These are phyloP conservation scores for Teleiodes luculella DNA, from an alignment of 2,888 invertebrate genomes.

Conservation along the genomic window DNA sequence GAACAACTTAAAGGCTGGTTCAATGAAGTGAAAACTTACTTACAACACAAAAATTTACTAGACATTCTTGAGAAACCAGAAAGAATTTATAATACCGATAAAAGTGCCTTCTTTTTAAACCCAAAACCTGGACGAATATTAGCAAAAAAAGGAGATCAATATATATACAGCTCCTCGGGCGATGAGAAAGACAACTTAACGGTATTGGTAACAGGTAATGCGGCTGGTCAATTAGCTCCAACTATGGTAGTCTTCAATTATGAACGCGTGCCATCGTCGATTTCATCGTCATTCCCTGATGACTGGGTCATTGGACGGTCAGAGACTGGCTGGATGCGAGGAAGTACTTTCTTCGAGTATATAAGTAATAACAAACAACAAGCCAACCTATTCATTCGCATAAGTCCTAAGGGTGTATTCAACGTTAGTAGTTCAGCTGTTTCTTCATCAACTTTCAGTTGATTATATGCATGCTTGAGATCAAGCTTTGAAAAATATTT, in stretches of 20 bases:
- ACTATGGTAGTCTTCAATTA: slow-evolving; percentile 26
- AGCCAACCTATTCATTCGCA: slow-evolving; percentile 22
- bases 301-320: slow-evolving; percentile 31
- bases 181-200: slow-evolving; percentile 34
- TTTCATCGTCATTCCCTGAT: slow-evolving; percentile 19
- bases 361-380: no score
- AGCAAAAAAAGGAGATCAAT: slow-evolving; percentile 19
- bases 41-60: not conserved
- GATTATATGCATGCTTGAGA: slow-evolving; percentile 7
- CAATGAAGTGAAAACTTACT: no score
- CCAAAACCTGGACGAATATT: slow-evolving; percentile 39
- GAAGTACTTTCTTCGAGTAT: not conserved
- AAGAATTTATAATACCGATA: slow-evolving; percentile 22
- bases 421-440: slow-evolving; percentile 21
- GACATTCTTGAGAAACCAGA: slow-evolving; percentile 17
- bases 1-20: no score
- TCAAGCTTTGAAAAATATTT: not conserved
- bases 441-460: slow-evolving; percentile 14
- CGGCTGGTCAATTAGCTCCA: slow-evolving; percentile 25
- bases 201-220: slow-evolving; percentile 26
- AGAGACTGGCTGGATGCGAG: slow-evolving; percentile 39
- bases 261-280: slow-evolving; percentile 20
- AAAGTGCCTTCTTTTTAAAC: slow-evolving; percentile 35
- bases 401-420: slow-evolving; percentile 22
- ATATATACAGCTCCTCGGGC: slow-evolving; percentile 18